These are phyloP conservation scores for Phymastichus coffea DNA, from an alignment of 1,140 invertebrate genomes.

Conservation along the genomic window DNA sequence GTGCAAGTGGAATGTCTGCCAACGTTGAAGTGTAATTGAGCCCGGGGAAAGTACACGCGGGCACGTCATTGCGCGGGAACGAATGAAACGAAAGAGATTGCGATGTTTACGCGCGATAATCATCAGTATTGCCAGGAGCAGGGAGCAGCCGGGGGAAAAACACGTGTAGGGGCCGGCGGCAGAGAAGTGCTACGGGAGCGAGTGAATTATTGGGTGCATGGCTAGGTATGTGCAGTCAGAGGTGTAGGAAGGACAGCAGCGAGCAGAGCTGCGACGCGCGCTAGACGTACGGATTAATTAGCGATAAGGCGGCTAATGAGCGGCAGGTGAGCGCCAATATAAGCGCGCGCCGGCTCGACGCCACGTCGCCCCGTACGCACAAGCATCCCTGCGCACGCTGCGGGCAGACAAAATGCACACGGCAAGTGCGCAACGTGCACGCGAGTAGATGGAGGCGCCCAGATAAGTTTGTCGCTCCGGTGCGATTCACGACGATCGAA, in stretches of 20 bases:
- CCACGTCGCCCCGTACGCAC: conserved; percentile 23
- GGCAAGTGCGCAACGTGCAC: conserved; percentile 14
- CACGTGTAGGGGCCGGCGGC: not conserved
- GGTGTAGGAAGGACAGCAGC: conserved; percentile 53
- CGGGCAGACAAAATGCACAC: no score
- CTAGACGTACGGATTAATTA: conserved; percentile 56
- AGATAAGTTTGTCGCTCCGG: conserved; percentile 10
- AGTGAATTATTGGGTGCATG: conserved; percentile 40
- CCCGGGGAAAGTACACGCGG: not conserved
- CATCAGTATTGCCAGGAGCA: not conserved
- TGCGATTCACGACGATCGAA: conserved; percentile 15
- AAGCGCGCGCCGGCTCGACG: no score
- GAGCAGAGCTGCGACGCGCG: conserved; percentile 54
- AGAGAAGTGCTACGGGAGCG: conserved; percentile 3
- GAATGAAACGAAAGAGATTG: conserved; percentile 17
- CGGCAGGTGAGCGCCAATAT: conserved; percentile 53
- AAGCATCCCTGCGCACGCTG: no score
- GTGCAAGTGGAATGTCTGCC: no score
- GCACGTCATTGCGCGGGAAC: conserved; percentile 7
- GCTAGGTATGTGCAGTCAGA: no score
- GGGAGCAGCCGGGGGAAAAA: not conserved
- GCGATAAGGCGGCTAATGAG: conserved; percentile 58
- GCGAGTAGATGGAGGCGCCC: conserved; percentile 15
- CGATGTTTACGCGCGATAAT: conserved; percentile 16
- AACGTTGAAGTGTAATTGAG: no score